Percentiles rank a stretch among this genome's conserved stretches.
Evolutionary conservation across 2,797 vertebrate species (phyloP).

Genomic region (Crypturellus tataupa): DNA sequence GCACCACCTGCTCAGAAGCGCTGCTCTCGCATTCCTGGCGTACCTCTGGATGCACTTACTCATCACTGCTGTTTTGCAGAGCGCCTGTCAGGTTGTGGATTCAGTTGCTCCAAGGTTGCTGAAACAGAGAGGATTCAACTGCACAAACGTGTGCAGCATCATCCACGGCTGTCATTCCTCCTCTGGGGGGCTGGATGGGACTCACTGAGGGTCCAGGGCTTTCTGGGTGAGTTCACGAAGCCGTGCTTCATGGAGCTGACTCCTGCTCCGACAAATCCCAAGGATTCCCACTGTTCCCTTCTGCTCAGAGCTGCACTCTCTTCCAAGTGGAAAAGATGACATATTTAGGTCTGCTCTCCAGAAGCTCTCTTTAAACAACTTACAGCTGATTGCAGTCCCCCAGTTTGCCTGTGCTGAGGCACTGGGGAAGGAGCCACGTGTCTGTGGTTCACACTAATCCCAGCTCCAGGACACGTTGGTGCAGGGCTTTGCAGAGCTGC

Average conservation of each 20-base stretch:
- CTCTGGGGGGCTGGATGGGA: fast-evolving
- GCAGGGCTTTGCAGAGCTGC: background rate
- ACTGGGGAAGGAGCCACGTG: background rate
- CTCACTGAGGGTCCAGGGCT: background rate
- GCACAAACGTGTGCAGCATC: background rate
- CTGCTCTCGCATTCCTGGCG: background rate
- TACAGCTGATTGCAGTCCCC: background rate
- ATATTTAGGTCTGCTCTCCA: slow-evolving; percentile 6
- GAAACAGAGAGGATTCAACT: background rate
- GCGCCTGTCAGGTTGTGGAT: background rate
- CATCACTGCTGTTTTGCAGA: background rate
- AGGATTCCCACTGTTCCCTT: background rate
- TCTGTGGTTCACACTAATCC: background rate
- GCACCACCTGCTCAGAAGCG: background rate
- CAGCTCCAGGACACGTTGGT: fast-evolving
- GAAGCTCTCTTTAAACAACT: background rate
- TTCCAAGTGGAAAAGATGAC: background rate
- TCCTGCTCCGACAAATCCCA: background rate
- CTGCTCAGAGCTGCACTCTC: background rate
- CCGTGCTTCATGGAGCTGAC: background rate
- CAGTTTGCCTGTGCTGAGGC: background rate
- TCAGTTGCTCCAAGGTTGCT: background rate
- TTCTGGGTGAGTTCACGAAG: background rate
- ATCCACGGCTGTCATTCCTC: background rate
- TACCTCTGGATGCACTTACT: background rate